Conservation (phyloP, 2,888 invertebrate genomes). For the Endomychus coccineus region DNA sequence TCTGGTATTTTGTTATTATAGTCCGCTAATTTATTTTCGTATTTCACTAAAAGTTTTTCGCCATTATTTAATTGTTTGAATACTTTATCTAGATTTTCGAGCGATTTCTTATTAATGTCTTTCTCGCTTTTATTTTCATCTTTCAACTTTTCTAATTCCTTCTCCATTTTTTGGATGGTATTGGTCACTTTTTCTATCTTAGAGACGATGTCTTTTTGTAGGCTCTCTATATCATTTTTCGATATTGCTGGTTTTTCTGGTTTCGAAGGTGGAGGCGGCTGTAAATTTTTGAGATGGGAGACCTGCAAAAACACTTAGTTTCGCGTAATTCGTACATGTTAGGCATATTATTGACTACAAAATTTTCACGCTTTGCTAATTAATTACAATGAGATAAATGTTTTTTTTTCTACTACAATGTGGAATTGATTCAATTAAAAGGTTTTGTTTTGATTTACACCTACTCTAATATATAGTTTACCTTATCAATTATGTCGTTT, state of each 20-base stretch:
- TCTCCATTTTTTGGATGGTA: constrained; percentile 32
- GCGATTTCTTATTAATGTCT: constrained; percentile 43
- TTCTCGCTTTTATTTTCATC: constrained; percentile 41
- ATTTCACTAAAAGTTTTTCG: constrained; percentile 51
- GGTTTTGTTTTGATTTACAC: too few relatives aligned
- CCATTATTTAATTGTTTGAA: constrained; percentile 45
- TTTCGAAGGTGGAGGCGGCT: constrained; percentile 17
- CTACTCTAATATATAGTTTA: too few relatives aligned
- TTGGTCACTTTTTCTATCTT: constrained; percentile 36
- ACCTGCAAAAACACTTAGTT: too few relatives aligned
- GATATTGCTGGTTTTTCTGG: constrained; percentile 29
- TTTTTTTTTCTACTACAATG: too few relatives aligned
- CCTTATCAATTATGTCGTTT: constrained; percentile 38
- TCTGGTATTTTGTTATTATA: constrained; percentile 36
- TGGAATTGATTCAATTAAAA: too few relatives aligned
- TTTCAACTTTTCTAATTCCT: constrained; percentile 35
- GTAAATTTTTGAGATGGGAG: too few relatives aligned
- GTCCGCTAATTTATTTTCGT: constrained; percentile 51
- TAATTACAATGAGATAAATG: too few relatives aligned
- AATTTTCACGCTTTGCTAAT: too few relatives aligned
- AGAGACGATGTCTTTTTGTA: constrained; percentile 20
- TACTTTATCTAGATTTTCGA: constrained; percentile 43
- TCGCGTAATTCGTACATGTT: too few relatives aligned
- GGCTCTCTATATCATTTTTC: constrained; percentile 32
- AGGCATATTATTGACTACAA: too few relatives aligned